A percentile compares a stretch with the other conserved stretches of the same genome.
Evolutionary conservation across 2,888 invertebrate genomes (phyloP).

Genomic region (Drosophila affinis): DNA sequence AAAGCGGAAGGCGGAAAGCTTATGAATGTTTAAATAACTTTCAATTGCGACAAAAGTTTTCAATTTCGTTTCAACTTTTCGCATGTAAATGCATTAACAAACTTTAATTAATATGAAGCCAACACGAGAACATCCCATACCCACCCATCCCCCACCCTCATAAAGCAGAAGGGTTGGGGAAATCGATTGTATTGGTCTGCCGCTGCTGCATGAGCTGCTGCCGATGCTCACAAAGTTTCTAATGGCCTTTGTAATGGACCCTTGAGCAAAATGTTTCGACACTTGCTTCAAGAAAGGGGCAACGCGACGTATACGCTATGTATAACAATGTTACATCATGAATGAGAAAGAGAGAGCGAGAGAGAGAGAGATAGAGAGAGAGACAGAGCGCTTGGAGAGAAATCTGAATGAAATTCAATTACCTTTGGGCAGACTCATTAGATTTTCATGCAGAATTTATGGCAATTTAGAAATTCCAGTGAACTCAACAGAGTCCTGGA

Average conservation of each 20-base stretch:
- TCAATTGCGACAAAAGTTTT: slow-evolving; percentile 57
- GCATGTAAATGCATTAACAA: slow-evolving; percentile 37
- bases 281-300: background rate
- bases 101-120: slow-evolving; percentile 42
- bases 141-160: background rate
- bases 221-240: slow-evolving; percentile 23
- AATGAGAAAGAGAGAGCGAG: background rate
- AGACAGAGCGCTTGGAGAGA: no score
- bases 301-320: slow-evolving; percentile 5
- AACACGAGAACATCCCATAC: background rate
- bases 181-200: slow-evolving; percentile 33
- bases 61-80: slow-evolving; percentile 38
- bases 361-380: no score
- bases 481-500: no score
- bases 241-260: slow-evolving; percentile 16
- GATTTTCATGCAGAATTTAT: background rate
- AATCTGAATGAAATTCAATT: background rate
- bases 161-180: background rate
- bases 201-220: background rate
- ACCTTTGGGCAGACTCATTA: background rate
- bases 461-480: no score
- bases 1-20: slow-evolving; percentile 35
- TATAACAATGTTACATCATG: background rate
- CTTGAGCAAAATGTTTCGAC: slow-evolving; percentile 40
- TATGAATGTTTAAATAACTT: slow-evolving; percentile 66